A percentile compares a stretch with the other conserved stretches of the same genome.
Conservation (phyloP, 2,113 vertebrate species). For the Ptychochromis oligacanthus region DNA sequence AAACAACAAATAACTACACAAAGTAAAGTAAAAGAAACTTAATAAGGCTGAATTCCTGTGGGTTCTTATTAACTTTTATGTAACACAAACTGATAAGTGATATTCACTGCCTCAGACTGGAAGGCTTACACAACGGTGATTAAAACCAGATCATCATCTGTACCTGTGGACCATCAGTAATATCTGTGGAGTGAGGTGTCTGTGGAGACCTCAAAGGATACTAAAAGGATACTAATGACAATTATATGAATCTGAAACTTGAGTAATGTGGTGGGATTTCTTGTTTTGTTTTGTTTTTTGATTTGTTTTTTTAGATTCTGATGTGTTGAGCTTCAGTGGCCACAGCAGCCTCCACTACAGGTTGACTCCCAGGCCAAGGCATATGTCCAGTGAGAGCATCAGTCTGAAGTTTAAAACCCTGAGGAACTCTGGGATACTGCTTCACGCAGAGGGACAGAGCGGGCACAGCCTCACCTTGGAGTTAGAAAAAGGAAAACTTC, state of each 20-base stretch:
- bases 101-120: too few species aligned
- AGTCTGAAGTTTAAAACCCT: constrained; percentile 61
- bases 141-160: too few species aligned
- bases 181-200: too few species aligned
- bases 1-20: too few species aligned
- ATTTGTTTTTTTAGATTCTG: constrained; percentile 42
- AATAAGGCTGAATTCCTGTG: too few species aligned
- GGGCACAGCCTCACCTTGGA: constrained; percentile 53
- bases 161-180: too few species aligned
- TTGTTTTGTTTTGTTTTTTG: neutral
- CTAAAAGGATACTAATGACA: neutral
- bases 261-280: neutral
- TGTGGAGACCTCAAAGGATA: too few species aligned
- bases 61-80: too few species aligned
- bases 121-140: too few species aligned
- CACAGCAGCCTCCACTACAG: constrained; percentile 54
- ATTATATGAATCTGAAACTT: neutral
- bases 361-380: constrained; percentile 25
- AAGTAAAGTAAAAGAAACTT: too few species aligned
- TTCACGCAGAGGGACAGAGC: constrained; percentile 31
- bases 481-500: constrained; percentile 56
- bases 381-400: constrained; percentile 27
- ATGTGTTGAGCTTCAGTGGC: constrained; percentile 52
- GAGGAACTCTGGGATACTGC: constrained; percentile 58
- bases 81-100: too few species aligned